Evolutionary conservation across 23 tunicate species (phyloP).

Genomic region (Diplosoma virens): DNA sequence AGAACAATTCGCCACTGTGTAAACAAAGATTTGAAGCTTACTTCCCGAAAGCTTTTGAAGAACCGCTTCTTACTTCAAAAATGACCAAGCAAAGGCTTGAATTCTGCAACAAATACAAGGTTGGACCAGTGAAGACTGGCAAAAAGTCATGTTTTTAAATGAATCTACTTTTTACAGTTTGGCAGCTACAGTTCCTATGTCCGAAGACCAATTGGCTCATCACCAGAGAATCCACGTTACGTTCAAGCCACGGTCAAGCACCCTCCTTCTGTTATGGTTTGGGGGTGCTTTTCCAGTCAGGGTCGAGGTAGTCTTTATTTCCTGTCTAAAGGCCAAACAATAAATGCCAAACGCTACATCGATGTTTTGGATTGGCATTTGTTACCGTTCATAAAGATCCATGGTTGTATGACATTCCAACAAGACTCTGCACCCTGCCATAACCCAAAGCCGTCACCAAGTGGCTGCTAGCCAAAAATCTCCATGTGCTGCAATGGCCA

Average conservation of each 20-base stretch:
- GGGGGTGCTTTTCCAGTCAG: slow-evolving; percentile 30
- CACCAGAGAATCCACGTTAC: too few species aligned
- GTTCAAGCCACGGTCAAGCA: slow-evolving; percentile 27
- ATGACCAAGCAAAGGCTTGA: slow-evolving; percentile 1
- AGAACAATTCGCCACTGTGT: slow-evolving; percentile 8
- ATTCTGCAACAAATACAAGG: slow-evolving; percentile 10
- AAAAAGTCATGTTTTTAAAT: not conserved
- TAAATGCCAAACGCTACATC: slow-evolving; percentile 17
- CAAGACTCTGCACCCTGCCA: too few species aligned
- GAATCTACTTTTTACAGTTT: not conserved
- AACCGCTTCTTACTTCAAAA: not conserved
- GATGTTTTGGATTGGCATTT: slow-evolving; percentile 4
- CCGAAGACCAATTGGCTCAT: too few species aligned
- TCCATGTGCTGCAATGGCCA: too few species aligned
- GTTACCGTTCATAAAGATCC: too few species aligned
- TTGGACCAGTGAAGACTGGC: not conserved
- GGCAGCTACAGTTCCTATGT: too few species aligned
- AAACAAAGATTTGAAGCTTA: slow-evolving; percentile 11
- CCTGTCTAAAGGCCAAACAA: slow-evolving; percentile 25
- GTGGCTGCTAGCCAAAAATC: too few species aligned
- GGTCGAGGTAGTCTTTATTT: slow-evolving; percentile 21
- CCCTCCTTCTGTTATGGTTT: slow-evolving; percentile 29
- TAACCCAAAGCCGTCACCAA: too few species aligned
- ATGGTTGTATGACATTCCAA: too few species aligned
- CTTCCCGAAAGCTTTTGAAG: slow-evolving; percentile 5